Base-by-base conservation (phyloP, 2,888 invertebrate genomes). In the Limenitis camilla region DNA sequence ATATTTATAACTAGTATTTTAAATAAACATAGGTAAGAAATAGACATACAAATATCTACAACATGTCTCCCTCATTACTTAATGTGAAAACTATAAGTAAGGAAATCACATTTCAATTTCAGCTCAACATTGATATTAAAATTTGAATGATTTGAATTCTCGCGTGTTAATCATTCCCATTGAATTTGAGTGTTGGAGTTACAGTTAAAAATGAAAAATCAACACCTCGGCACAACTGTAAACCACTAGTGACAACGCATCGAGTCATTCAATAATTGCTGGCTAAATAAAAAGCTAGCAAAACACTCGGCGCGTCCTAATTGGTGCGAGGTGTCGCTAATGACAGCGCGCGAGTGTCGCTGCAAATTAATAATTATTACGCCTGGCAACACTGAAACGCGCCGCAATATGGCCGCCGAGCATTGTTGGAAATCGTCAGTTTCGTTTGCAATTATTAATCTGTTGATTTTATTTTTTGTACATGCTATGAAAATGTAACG, bases 311-410 rank as follows among this genome's bases (percentile, higher is more conserved):
- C 72, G 76, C 77, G 71, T 78, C 74, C 74, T 85, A 84, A 85
- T 87, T 86, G 86, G 87, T 76, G 81, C 73, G 84, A 86, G 86
- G 87, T 86, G 86, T 86, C 85, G 75, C 83, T 85, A 86, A 86
- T 86, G 86, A 85, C 76, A 80, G 67, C 68, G 68, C 68, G 68
- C 69, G 71, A 67, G 67, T 69, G 67, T 72, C 71, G 72, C 72
- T 74, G 83, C 81, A 81, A 84, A 86, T 85, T 86, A 85, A 81
- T 86, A 85, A 86, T 87, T 86, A 86, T 85, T 73, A 73, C 83
- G 84, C 79, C 76, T 85, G 83, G 84, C 76, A 84, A 82, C 85
- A 84, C 81, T 71, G 76, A 72, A 72, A 68, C 69, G 72, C 68
- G 64, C 56, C 66, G 72, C 81, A 84, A 83, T 75, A 87, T 84